Evolutionary conservation across 2,888 invertebrate genomes (phyloP), one percentile per base, ranked within the genome.

Genomic region (Bombylius discolor): DNA sequence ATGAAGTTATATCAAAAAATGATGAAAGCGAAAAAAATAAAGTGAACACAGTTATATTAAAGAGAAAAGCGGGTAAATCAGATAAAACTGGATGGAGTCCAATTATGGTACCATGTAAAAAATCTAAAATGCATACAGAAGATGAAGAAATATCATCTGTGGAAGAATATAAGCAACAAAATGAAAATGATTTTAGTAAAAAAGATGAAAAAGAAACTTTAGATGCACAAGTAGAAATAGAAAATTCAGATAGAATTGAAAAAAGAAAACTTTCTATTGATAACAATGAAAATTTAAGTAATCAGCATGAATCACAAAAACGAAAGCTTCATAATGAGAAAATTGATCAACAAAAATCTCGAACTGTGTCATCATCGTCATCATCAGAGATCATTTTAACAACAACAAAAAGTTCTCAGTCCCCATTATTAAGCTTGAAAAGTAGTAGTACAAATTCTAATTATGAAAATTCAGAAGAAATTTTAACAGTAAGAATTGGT

Each of bases 11-110:
- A 5, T 4, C 62, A 0, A 63, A 58, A 12, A 65, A 68, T 32
- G 66, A 67, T 9, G 69, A 71, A 58, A 66, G 62, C 13, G 64
- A 62, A 52, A 63, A 62, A 5, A 63, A 64, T 2, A 66, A 65
- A 52, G 64, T 68, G 5, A 69, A 68, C 55, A 67, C 71, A 0
- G 73, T 73, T 1, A 69, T 73, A 5, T 62, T 73, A 5, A 74
- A 73, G 61, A 64, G 74, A 2, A 72, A 75, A 59, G 70, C 67
- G 0, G 62, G 61, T 49, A 56, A 75, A 59, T 70, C 67, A 0
- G 62, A 62, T 49, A 56, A 56, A 23, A 23, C 23, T 3, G 23
- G 23, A 57, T 58, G 55, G 58, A 59, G 56, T 56, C 47, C 54
- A 46, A 52, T 59, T 44, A 54, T 57, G 11, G 39, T 57, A 36